phyloP scores from a whole-genome alignment of 1,140 invertebrate species.

The Armadillidium nasatum region DNA sequence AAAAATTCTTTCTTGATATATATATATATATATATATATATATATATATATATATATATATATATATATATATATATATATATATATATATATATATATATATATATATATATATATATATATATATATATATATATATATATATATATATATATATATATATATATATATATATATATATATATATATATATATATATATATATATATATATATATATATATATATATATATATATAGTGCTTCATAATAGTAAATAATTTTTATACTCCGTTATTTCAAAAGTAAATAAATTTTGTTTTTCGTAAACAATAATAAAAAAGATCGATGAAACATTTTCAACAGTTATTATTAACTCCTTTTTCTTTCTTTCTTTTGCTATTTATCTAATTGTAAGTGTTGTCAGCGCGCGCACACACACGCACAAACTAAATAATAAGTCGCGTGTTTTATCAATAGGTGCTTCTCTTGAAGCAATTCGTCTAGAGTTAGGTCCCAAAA shows the following conservation, averaged over 20 bases:
- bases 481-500: background rate
- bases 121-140: too few species aligned
- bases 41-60: too few species aligned
- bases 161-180: too few species aligned
- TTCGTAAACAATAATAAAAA: background rate
- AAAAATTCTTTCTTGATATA: too few species aligned
- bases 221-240: background rate
- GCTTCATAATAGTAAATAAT: background rate
- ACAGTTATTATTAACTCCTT: constrained; percentile 1
- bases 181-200: too few species aligned
- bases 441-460: background rate
- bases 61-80: too few species aligned
- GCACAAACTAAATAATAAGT: background rate
- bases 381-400: background rate
- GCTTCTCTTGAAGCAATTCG: background rate
- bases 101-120: too few species aligned
- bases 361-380: background rate
- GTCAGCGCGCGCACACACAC: background rate
- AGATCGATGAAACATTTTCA: background rate
- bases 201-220: constrained; percentile 12
- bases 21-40: too few species aligned
- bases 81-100: too few species aligned
- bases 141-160: too few species aligned
- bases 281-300: background rate
- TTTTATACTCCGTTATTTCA: background rate